phyloP scores from a whole-genome alignment of 2,888 invertebrate species.

The Yponomeuta plumbellus region DNA sequence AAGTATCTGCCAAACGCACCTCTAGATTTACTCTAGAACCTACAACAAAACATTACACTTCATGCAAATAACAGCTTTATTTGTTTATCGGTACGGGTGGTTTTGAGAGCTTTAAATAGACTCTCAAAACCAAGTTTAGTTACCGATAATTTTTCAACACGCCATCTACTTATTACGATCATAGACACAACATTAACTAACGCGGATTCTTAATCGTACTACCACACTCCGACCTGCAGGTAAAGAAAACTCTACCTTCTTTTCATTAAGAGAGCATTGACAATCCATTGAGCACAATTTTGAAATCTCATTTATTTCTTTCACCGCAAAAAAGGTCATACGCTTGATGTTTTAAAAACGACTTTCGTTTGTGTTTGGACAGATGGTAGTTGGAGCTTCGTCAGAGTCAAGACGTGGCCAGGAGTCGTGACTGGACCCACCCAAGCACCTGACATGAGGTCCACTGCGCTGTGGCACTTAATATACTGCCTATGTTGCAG shows the following conservation, averaged over 20 bases:
- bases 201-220: conserved; percentile 47
- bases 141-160: conserved; percentile 75
- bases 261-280: conserved; percentile 6
- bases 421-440: conserved; percentile 66
- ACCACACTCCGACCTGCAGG: conserved; percentile 1
- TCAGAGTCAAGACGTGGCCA: conserved; percentile 11
- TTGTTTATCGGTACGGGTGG: background rate
- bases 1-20: conserved; percentile 64
- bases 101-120: background rate
- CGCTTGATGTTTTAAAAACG: background rate
- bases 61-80: background rate
- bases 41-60: background rate
- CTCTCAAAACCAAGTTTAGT: conserved; percentile 24
- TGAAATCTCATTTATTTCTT: conserved; percentile 24
- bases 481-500: background rate
- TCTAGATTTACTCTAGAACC: conserved; percentile 44
- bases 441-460: conserved; percentile 64
- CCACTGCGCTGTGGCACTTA: conserved; percentile 25
- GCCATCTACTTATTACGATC: conserved; percentile 76
- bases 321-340: conserved; percentile 31
- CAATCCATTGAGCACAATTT: conserved; percentile 24
- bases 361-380: conserved; percentile 27
- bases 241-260: conserved; percentile 30
- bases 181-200: conserved; percentile 72
- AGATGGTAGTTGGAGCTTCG: conserved; percentile 24